A percentile compares a stretch with the other conserved stretches of the same genome.
Conservation (phyloP, 2,113 vertebrate genomes). For the Dipodomys stephensi region DNA sequence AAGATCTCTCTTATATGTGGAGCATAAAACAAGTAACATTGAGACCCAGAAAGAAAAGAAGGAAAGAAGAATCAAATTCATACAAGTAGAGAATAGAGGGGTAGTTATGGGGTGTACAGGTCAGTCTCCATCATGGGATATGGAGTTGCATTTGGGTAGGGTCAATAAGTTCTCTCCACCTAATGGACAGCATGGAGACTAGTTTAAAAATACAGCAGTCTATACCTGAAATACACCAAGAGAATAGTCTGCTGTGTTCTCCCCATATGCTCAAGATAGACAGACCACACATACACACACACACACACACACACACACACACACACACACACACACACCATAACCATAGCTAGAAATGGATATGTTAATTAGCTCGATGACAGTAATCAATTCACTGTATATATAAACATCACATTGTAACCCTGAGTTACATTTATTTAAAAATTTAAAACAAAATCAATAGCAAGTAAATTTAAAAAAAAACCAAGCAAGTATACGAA, state of each 20-base stretch:
- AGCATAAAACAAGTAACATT: neutral
- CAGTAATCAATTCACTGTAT: neutral
- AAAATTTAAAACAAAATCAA: conserved; percentile 6
- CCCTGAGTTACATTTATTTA: neutral
- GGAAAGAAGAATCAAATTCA: neutral
- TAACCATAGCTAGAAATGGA: neutral
- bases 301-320: neutral
- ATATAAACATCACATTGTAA: neutral
- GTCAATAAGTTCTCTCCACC: neutral
- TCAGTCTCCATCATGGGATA: neutral
- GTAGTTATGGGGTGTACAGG: neutral
- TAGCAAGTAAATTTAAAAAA: neutral
- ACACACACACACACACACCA: too few species aligned
- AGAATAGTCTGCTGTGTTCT: neutral
- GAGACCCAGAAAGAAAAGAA: neutral
- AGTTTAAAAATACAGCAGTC: neutral
- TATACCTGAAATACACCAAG: neutral
- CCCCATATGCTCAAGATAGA: neutral
- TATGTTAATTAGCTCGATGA: neutral
- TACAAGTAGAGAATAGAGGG: neutral
- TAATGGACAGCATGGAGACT: neutral
- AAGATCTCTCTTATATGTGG: neutral
- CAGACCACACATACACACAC: neutral
- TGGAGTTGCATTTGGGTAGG: neutral
- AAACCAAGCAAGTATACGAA: neutral